Evolutionary conservation across 2,888 invertebrate genomes (phyloP).

Genomic region (Drosophila formosana): DNA sequence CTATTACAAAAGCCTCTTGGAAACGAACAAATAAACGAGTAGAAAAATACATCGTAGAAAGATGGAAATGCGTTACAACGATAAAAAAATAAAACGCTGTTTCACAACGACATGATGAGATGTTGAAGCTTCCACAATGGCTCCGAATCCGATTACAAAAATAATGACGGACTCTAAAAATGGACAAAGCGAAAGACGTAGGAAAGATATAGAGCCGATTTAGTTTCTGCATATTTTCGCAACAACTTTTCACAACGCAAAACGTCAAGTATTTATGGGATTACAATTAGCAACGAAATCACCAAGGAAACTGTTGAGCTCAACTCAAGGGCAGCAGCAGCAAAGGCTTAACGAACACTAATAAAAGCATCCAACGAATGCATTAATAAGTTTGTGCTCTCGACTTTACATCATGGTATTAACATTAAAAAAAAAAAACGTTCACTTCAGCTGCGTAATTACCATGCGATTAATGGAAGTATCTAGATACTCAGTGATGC

Average conservation of each 20-base stretch:
- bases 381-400: too few relatives aligned
- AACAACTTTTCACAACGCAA: background rate
- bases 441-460: too few relatives aligned
- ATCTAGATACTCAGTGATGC: too few relatives aligned
- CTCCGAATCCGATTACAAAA: constrained; percentile 1
- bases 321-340: too few relatives aligned
- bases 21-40: background rate
- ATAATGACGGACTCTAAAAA: background rate
- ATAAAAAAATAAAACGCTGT: constrained; percentile 1
- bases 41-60: background rate
- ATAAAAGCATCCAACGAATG: too few relatives aligned
- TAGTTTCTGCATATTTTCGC: background rate
- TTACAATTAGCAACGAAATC: background rate
- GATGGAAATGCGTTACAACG: constrained; percentile 3
- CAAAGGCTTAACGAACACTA: too few relatives aligned
- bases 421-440: too few relatives aligned
- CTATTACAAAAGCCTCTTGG: background rate
- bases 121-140: constrained; percentile 3
- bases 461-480: too few relatives aligned
- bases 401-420: too few relatives aligned
- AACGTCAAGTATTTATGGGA: background rate
- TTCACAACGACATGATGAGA: background rate
- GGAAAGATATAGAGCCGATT: background rate
- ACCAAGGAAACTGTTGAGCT: too few relatives aligned
- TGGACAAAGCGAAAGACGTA: background rate